These are phyloP conservation scores for Archivesica marissinica DNA, from an alignment of 1,140 invertebrate genomes.

Conservation along the genomic window DNA sequence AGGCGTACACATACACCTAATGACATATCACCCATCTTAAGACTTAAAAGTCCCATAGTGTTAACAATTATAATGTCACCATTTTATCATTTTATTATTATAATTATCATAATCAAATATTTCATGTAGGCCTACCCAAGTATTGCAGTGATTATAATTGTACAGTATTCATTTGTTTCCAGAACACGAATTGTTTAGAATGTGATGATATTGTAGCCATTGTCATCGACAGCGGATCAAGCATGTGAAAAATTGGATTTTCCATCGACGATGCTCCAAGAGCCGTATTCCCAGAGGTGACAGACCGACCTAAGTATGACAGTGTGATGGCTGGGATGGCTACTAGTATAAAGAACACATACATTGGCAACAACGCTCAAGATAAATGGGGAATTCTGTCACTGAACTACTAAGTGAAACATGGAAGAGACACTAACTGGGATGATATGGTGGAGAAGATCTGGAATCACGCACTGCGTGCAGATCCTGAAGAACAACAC, in stretches of 20 bases:
- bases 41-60: no score
- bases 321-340: constrained; percentile 38
- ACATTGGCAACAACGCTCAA: constrained; percentile 85
- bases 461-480: constrained; percentile 73
- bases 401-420: constrained; percentile 52
- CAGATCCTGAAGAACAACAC: constrained; percentile 82
- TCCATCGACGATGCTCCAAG: constrained; percentile 94
- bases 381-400: constrained; percentile 88
- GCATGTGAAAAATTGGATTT: constrained; percentile 96
- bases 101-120: no score
- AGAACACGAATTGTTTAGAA: no score
- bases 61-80: no score
- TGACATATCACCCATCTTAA: no score
- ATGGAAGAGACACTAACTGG: background rate
- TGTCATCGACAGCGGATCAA: constrained; percentile 95
- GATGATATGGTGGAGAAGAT: constrained; percentile 28
- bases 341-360: constrained; percentile 73
- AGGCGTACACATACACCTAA: no score
- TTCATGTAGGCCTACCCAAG: no score
- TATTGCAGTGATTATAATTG: no score
- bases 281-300: constrained; percentile 94
- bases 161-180: no score
- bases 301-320: constrained; percentile 89
- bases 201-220: constrained; percentile 92
- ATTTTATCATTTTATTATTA: no score